Conservation (phyloP, 2,888 invertebrate genomes). For the Lithodes maja region DNA sequence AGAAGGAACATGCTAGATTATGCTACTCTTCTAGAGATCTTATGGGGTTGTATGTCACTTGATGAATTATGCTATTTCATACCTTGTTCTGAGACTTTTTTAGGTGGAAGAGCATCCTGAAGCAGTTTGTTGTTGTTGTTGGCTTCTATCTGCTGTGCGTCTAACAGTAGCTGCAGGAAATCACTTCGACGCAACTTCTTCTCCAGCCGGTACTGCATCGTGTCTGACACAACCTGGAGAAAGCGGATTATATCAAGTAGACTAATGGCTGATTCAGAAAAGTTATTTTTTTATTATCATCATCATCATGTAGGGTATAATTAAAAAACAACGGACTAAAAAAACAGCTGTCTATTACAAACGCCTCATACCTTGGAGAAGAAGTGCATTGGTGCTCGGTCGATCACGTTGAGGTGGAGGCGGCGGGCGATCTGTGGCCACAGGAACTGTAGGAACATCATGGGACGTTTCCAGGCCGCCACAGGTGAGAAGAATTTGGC, state of each 20-base stretch:
- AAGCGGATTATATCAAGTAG: no score
- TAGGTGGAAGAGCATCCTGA: background rate
- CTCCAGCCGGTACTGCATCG: conserved; percentile 62
- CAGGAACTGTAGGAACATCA: conserved; percentile 68
- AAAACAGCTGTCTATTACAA: background rate
- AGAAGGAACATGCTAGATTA: no score
- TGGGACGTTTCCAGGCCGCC: conserved; percentile 60
- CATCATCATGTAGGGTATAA: background rate
- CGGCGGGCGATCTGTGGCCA: conserved; percentile 62
- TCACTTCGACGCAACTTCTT: conserved; percentile 64
- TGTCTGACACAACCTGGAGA: conserved; percentile 68
- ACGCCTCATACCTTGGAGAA: conserved; percentile 62
- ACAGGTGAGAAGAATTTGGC: conserved; percentile 64
- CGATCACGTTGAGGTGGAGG: conserved; percentile 60
- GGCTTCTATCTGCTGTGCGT: conserved; percentile 65
- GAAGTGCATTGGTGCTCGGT: conserved; percentile 67
- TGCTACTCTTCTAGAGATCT: no score
- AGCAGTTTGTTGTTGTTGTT: conserved; percentile 54
- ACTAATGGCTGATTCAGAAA: no score
- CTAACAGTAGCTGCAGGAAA: conserved; percentile 68
- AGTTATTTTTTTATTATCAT: no score
- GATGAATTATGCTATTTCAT: background rate
- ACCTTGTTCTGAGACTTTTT: conserved; percentile 52
- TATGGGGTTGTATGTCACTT: no score
- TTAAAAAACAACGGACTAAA: background rate